Evolutionary conservation across 2,113 vertebrate species (phyloP), one percentile per base, ranked within the genome.

Genomic region (Leptobrachium ailaonicum): DNA sequence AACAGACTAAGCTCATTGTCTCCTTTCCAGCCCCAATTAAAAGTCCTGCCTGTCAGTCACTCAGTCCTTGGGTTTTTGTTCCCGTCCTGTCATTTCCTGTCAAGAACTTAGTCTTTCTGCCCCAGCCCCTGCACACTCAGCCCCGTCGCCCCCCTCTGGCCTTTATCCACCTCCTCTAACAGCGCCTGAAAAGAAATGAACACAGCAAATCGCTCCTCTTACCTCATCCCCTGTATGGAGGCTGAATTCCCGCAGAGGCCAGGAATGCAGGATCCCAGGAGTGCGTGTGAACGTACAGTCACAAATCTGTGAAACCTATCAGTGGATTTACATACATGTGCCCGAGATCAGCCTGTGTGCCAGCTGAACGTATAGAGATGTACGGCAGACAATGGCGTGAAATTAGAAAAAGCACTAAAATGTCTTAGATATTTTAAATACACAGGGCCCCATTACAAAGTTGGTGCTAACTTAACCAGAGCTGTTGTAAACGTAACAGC

Each of bases 51-150:
- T 70, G 71, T 81, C 79, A 74, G n/a, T 74, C 72, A 74, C 54
- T 47, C 42, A 13, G 14, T 63, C 62, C 53, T 9, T 42, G 64
- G 79, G n/a, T 60, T 80, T 77, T 69, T 75, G 79, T 81, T 81
- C 71, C 72, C 40, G 67, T 75, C 40, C 71, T 81, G 71, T 75
- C 79, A 81, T 81, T 75, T 81, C 79, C 79, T 81, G 79, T 81
- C 71, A 80, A 80, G 70, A 73, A 68, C 66, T 53, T 60, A 56
- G 42, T 78, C 72, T 80, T 56, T 80, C 53, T 56, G 42, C 62
- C 41, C 50, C 7, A 14, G 62, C 6, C 62, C n/a, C 62, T 20
- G 3, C 56, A 60, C 43, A 71, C 14, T 6, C 68, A 41, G n/a
- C 70, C 7, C 13, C 69, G 20, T 32, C n/a, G 40, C 45, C 71